phyloP scores from a whole-genome alignment of 2,797 vertebrate species.

The Silurus aristotelis region DNA sequence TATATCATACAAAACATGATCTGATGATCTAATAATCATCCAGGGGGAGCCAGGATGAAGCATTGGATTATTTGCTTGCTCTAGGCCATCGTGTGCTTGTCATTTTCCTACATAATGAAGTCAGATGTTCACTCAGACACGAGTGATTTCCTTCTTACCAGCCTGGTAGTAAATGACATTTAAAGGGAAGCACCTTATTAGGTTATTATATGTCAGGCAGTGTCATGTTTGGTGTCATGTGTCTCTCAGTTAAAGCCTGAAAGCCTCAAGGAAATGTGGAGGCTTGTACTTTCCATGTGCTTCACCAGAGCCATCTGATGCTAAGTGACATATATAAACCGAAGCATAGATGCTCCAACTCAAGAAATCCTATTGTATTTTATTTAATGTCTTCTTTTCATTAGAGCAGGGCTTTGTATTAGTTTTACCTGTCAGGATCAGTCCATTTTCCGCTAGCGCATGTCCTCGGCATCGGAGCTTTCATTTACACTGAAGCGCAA shows the following conservation, averaged over 20 bases:
- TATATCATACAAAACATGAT: constrained; percentile 13
- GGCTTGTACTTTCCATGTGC: background rate
- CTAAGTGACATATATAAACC: background rate
- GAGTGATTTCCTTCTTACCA: background rate
- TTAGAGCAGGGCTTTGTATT: background rate
- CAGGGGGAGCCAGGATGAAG: background rate
- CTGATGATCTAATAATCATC: constrained; percentile 24
- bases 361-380: background rate
- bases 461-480: background rate
- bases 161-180: constrained; percentile 10
- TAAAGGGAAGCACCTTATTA: constrained; percentile 1
- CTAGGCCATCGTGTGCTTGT: background rate
- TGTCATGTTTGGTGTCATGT: constrained; percentile 33
- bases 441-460: background rate
- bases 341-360: background rate
- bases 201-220: background rate
- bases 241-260: background rate
- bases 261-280: background rate
- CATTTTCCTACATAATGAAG: background rate
- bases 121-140: background rate
- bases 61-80: constrained; percentile 13
- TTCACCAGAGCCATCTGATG: background rate
- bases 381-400: constrained; percentile 3
- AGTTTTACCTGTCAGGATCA: background rate
- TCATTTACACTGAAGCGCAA: background rate